Base-by-base conservation (phyloP, 2,113 vertebrate genomes). In the Ochotona curzoniae region DNA sequence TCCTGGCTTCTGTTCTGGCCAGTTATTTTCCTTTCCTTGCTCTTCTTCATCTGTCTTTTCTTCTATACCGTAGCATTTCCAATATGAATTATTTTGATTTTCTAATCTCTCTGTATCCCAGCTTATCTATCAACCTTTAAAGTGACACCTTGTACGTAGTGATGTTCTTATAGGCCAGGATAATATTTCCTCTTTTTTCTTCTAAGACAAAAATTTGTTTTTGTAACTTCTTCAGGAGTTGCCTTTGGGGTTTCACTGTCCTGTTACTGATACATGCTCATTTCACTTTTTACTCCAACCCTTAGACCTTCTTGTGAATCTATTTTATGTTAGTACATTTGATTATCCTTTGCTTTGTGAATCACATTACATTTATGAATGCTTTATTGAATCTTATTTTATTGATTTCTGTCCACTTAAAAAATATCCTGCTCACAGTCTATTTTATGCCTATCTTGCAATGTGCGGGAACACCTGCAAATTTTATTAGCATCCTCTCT, bases 371-470 rank as follows among this genome's bases (percentile, higher is more conserved):
- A 66, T 93, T 95, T 95, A 84, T 93, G 91, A 97, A 97, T 95
- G 95, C 96, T 96, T 97, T 94, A 96, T 86, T 96, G 96, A 97
- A 97, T 97, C 93, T 94, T 89, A 93, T 83, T 75, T 90, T 96
- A 98, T 98, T 97, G 97, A 98, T 98, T 97, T 80, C 83, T 95
- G 63, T 47, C 79, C 93, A 95, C 89, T 97, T 97, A 94, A 97
- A 97, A 96, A 96, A 97, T 97, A 97, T 98, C 96, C 90, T 96
- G 70, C 92, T 97, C 9, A 12, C 23, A 83, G 90, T 96, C 95
- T 96, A 95, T 97, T 97, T 98, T 97, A 98, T 98, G 96, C 91
- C 87, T 97, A 96, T 97, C 95, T 88, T 97, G 90, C 61, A 93
- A 96, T 96, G 83, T 96, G 81, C 67, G 85, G 70, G 74, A 91